Conservation (phyloP, 2,113 vertebrate species). For the Balaeniceps rex region DNA sequence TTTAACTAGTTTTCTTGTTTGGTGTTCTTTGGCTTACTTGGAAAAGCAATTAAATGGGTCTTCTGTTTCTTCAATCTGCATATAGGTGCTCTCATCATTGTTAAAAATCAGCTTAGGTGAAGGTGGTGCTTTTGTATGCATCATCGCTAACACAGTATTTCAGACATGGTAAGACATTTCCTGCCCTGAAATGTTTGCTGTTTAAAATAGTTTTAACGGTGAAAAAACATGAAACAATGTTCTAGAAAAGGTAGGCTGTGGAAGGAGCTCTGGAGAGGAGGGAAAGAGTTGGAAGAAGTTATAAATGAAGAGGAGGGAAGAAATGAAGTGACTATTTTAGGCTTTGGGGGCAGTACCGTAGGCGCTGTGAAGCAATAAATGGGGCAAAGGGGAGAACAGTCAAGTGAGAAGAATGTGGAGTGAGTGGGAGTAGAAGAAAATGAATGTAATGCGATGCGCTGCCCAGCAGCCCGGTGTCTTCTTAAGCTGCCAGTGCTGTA, state of each 20-base stretch:
- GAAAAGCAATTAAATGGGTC: not conserved
- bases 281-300: not conserved
- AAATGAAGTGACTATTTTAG: slow-evolving; percentile 13
- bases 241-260: not conserved
- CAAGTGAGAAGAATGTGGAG: slow-evolving; percentile 60
- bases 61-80: not conserved
- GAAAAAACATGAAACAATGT: not conserved
- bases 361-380: slow-evolving; percentile 37
- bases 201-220: not conserved
- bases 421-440: slow-evolving; percentile 64
- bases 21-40: not conserved
- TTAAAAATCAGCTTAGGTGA: not conserved
- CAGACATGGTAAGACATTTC: not conserved
- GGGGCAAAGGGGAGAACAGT: slow-evolving; percentile 59
- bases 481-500: not conserved
- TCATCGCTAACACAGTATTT: not conserved
- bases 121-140: not conserved
- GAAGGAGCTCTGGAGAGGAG: not conserved
- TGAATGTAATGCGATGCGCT: not conserved
- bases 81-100: not conserved
- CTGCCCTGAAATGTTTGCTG: not conserved
- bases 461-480: not conserved
- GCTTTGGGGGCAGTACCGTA: not conserved
- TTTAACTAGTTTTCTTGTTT: not conserved
- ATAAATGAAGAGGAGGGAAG: not conserved